Percentiles rank a stretch among this genome's conserved stretches.
These are phyloP conservation scores for Hoplostethus atlanticus DNA, from an alignment of 2,797 vertebrate genomes.

Conservation along the genomic window DNA sequence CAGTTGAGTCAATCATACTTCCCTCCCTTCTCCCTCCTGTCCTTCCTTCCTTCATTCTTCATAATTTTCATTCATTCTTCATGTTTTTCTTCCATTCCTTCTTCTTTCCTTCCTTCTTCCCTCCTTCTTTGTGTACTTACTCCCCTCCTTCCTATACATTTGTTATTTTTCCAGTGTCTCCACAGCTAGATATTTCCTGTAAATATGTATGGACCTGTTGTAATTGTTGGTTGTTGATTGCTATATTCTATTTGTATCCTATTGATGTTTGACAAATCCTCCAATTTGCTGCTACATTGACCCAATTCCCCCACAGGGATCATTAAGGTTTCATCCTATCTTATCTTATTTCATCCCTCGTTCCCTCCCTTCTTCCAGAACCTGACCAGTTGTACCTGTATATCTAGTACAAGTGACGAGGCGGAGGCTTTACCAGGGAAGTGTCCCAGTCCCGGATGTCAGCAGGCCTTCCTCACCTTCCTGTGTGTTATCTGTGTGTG, in stretches of 20 bases:
- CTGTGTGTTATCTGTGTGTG: slow-evolving; percentile 97
- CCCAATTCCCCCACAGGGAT: not conserved
- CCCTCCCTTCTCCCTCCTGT: not conserved
- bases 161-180: no score
- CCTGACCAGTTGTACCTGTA: slow-evolving; percentile 92
- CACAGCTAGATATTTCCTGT: no score
- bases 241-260: no score
- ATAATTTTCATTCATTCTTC: no score
- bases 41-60: not conserved
- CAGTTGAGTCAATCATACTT: not conserved
- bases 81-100: no score
- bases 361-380: slow-evolving; percentile 83
- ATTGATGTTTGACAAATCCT: no score
- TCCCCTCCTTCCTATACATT: no score
- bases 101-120: no score
- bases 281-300: no score
- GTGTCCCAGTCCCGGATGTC: slow-evolving; percentile 95
- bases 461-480: slow-evolving; percentile 98
- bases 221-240: no score
- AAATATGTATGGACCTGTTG: no score
- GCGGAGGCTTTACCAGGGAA: slow-evolving; percentile 93
- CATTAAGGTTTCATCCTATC: not conserved
- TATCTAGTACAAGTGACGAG: slow-evolving; percentile 87
- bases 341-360: not conserved
- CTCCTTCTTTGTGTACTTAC: no score